Base-by-base conservation (phyloP, 2,113 vertebrate species). In the Atractosteus spatula region DNA sequence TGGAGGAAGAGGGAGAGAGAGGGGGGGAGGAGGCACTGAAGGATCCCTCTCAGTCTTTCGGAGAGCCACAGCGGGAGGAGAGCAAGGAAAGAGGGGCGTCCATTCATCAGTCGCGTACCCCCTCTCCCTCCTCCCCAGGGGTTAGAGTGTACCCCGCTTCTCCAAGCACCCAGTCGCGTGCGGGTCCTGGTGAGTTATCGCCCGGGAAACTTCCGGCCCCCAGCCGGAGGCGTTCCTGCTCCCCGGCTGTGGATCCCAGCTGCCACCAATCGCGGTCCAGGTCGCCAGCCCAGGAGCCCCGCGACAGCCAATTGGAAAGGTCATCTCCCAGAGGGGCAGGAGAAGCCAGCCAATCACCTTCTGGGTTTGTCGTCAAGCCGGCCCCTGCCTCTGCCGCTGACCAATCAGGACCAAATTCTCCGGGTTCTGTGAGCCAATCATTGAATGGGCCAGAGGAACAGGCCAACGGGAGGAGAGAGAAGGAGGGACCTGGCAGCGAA, bases 401-500 rank as follows among this genome's bases (percentile, higher is more conserved):
- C 0, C 78, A 41, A 29, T 8, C 29, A 7, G 3, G 47, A 51
- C 5, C 47, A 5, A 51, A 5, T 5, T 51, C 47, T 10, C 47
- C 5, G 5, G 47, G 5, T 51, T 5, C 10, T 5, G 5, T 7
- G 47, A 51, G 47, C 47, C 78, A 43, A 17, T 8, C 29, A 7
- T 3, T 72, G 0, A 17, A 43, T 44, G 66, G 68, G 42, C 67
- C 65, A 0, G 80, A 83, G 47, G 55, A 45, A 3, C 8, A 72
- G 0, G 67, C 85, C 0, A 90, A 91, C 5, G 90, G 88, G 43
- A 89, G 81, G 71, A 74, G 81, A 59, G 76, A 75, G 1, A 69
- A 70, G 3, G 74, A 71, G 0, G 73, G 4, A 3, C 51, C 43
- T 1, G 51, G 29, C 0, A 10, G 5, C 10, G 47, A 51, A 10